A percentile compares a stretch with the other conserved stretches of the same genome.
phyloP scores from a whole-genome alignment of 2,888 invertebrate species.

The Pyrrhia umbra region DNA sequence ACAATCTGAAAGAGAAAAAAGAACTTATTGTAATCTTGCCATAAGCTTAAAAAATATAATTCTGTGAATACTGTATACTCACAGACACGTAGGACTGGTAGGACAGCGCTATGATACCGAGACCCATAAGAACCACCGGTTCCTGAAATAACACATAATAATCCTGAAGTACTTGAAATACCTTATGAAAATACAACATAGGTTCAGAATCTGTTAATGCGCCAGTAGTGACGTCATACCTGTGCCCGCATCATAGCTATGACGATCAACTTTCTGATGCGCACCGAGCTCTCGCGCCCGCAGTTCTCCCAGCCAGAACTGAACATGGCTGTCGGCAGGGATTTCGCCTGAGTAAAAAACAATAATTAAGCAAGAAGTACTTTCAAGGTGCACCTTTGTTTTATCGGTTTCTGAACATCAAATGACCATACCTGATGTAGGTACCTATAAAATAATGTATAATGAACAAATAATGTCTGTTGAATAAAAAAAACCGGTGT shows the following conservation, averaged over 20 bases:
- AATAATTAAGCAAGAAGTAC: no score
- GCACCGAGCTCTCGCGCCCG: slow-evolving; percentile 34
- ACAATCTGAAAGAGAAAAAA: slow-evolving; percentile 56
- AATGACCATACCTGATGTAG: no score
- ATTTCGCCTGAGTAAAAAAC: slow-evolving; percentile 31
- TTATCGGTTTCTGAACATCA: no score
- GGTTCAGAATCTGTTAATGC: no score
- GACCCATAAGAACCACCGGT: slow-evolving; percentile 63
- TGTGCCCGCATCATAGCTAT: slow-evolving; percentile 60
- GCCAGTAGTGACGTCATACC: slow-evolving; percentile 32
- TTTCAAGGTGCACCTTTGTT: no score
- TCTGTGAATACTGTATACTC: slow-evolving; percentile 38
- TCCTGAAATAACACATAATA: slow-evolving; percentile 57
- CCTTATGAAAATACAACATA: no score
- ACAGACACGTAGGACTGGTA: slow-evolving; percentile 70
- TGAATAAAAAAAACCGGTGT: no score
- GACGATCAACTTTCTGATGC: slow-evolving; percentile 63
- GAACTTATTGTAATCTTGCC: no score
- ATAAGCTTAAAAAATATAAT: neutral
- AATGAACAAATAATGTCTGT: no score
- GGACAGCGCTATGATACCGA: slow-evolving; percentile 65
- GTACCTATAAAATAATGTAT: no score
- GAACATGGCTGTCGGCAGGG: slow-evolving; percentile 40
- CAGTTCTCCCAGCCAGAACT: slow-evolving; percentile 73
- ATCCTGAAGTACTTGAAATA: no score